Evolutionary conservation across 1,140 invertebrate genomes (phyloP).

Genomic region (Drosophila ercepeae): DNA sequence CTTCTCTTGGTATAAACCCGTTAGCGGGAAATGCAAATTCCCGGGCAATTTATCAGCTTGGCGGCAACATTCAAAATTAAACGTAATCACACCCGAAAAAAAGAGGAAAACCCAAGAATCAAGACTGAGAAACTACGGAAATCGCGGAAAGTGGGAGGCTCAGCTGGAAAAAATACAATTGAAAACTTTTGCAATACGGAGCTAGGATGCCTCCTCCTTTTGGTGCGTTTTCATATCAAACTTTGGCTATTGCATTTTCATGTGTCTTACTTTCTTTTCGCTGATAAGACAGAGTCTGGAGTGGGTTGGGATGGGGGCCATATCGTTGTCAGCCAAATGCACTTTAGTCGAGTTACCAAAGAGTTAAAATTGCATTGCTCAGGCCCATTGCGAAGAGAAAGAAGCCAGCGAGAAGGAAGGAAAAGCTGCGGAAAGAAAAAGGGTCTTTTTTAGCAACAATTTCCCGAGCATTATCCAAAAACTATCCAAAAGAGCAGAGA

Average conservation of each 20-base stretch:
- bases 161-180: slow-evolving; percentile 68
- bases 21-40: slow-evolving; percentile 57
- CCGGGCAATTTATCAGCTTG: slow-evolving; percentile 61
- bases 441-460: slow-evolving; percentile 55
- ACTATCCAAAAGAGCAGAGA: slow-evolving; percentile 6
- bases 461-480: slow-evolving; percentile 72
- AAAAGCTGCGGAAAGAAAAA: neutral
- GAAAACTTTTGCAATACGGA: slow-evolving; percentile 76
- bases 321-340: slow-evolving; percentile 71
- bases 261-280: slow-evolving; percentile 68
- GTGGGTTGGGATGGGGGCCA: neutral
- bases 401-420: slow-evolving; percentile 7
- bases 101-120: slow-evolving; percentile 32
- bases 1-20: slow-evolving; percentile 3
- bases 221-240: slow-evolving; percentile 78
- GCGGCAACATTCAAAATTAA: slow-evolving; percentile 68
- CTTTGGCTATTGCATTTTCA: slow-evolving; percentile 81
- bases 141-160: slow-evolving; percentile 10
- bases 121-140: slow-evolving; percentile 21
- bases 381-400: slow-evolving; percentile 43
- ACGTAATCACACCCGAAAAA: slow-evolving; percentile 58
- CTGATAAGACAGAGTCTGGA: slow-evolving; percentile 51
- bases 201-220: slow-evolving; percentile 6
- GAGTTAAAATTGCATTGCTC: slow-evolving; percentile 80
- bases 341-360: slow-evolving; percentile 78